A percentile compares a stretch with the other conserved stretches of the same genome.
Evolutionary conservation across 2,113 vertebrate genomes (phyloP).

Genomic region (Aspiorhynchus laticeps): DNA sequence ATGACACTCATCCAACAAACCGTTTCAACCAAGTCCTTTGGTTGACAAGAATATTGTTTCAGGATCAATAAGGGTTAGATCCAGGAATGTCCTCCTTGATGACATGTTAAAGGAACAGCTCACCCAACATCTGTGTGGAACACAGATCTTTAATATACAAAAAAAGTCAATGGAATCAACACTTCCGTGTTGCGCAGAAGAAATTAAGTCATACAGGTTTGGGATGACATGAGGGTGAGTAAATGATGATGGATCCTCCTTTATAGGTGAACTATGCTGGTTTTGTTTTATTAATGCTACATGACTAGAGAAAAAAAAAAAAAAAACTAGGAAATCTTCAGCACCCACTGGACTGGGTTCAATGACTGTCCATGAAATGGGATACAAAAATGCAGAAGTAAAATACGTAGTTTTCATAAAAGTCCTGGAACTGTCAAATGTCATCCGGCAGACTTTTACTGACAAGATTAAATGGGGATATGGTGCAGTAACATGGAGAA

Average conservation of each 20-base stretch:
- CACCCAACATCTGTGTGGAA: background rate
- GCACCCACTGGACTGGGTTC: no score
- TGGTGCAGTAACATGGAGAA: no score
- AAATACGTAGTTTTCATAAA: no score
- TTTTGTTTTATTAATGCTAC: no score
- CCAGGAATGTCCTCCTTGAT: background rate
- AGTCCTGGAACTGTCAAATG: no score
- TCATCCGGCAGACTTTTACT: no score
- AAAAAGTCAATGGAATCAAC: background rate
- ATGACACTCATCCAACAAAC: background rate
- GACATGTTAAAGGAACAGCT: background rate
- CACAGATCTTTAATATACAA: background rate
- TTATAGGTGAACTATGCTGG: no score
- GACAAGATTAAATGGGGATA: no score
- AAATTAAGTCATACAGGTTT: background rate
- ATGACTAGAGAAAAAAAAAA: no score
- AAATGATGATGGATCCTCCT: background rate
- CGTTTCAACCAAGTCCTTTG: background rate
- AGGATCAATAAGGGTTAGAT: background rate
- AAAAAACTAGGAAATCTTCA: no score
- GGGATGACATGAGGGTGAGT: background rate
- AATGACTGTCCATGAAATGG: no score
- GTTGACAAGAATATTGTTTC: background rate
- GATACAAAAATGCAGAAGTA: no score
- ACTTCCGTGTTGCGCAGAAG: background rate